These are phyloP conservation scores for Philaethria dido DNA, from an alignment of 2,888 invertebrate species.

Conservation along the genomic window DNA sequence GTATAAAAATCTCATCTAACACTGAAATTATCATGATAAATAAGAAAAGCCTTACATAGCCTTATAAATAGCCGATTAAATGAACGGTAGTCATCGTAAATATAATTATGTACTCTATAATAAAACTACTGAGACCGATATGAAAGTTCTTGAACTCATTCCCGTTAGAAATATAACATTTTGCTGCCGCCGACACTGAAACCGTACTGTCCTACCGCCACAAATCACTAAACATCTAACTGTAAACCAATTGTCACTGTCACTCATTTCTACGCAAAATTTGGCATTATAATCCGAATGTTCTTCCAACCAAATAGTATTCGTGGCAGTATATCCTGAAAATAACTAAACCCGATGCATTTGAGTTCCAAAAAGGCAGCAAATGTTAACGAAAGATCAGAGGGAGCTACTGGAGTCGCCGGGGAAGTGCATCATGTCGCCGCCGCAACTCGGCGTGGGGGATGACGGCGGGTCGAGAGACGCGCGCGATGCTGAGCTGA, in stretches of 20 bases:
- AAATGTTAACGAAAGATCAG: conserved; percentile 44
- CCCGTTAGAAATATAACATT: conserved; percentile 37
- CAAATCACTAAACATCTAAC: conserved; percentile 14
- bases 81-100: conserved; percentile 7
- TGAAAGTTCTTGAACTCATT: conserved; percentile 34
- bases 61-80: conserved; percentile 15
- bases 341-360: conserved; percentile 24
- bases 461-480: conserved; percentile 88
- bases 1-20: neutral
- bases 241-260: neutral
- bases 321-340: conserved; percentile 25
- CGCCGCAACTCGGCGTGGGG: conserved; percentile 90
- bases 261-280: neutral
- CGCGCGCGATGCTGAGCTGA: conserved; percentile 91
- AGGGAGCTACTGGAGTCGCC: conserved; percentile 88
- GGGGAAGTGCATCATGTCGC: conserved; percentile 91
- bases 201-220: conserved; percentile 20
- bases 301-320: neutral
- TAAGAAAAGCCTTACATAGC: conserved; percentile 10
- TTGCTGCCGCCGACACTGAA: conserved; percentile 38
- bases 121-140: conserved; percentile 36
- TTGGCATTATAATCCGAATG: neutral
- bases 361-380: conserved; percentile 43
- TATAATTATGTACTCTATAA: conserved; percentile 16
- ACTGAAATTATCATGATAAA: neutral